Conservation (phyloP, 2,113 vertebrate species). For the Gymnobelideus leadbeateri region DNA sequence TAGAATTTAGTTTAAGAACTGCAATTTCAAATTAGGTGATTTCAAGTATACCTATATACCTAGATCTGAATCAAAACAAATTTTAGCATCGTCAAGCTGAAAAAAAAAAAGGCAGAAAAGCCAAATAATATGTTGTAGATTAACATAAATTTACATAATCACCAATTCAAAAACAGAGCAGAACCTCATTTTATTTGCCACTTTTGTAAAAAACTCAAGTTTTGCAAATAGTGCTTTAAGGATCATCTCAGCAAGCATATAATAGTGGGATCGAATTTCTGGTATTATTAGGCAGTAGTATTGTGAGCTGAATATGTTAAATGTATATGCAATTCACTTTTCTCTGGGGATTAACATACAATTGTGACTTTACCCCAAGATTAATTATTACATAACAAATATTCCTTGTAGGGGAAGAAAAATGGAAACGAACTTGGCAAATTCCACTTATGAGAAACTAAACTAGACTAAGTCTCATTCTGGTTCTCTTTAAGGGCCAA, state of each 20-base stretch:
- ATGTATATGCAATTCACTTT: neutral
- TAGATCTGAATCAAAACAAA: slow-evolving; percentile 70
- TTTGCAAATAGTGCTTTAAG: slow-evolving; percentile 64
- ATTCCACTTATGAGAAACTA: slow-evolving; percentile 9
- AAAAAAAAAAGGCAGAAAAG: slow-evolving; percentile 64
- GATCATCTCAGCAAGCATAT: slow-evolving; percentile 10
- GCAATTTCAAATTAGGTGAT: slow-evolving; percentile 74
- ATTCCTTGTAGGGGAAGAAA: slow-evolving; percentile 15
- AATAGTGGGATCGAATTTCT: slow-evolving; percentile 43
- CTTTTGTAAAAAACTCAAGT: slow-evolving; percentile 45
- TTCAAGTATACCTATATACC: slow-evolving; percentile 70
- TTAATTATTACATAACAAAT: slow-evolving; percentile 48
- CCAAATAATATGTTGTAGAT: slow-evolving; percentile 61
- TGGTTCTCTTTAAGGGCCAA: slow-evolving; percentile 21
- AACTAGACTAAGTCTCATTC: slow-evolving; percentile 10
- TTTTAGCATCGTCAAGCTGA: slow-evolving; percentile 67
- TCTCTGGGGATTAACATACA: slow-evolving; percentile 28
- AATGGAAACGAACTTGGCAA: slow-evolving; percentile 38
- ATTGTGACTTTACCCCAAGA: slow-evolving; percentile 48
- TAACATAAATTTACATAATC: slow-evolving; percentile 69
- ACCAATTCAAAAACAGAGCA: slow-evolving; percentile 50
- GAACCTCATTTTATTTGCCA: slow-evolving; percentile 56
- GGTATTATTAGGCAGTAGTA: slow-evolving; percentile 25
- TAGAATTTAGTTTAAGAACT: slow-evolving; percentile 61
- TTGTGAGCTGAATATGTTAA: slow-evolving; percentile 32